These are phyloP conservation scores for Hyperopisus bebe DNA, from an alignment of 2,113 vertebrate species.

Conservation along the genomic window DNA sequence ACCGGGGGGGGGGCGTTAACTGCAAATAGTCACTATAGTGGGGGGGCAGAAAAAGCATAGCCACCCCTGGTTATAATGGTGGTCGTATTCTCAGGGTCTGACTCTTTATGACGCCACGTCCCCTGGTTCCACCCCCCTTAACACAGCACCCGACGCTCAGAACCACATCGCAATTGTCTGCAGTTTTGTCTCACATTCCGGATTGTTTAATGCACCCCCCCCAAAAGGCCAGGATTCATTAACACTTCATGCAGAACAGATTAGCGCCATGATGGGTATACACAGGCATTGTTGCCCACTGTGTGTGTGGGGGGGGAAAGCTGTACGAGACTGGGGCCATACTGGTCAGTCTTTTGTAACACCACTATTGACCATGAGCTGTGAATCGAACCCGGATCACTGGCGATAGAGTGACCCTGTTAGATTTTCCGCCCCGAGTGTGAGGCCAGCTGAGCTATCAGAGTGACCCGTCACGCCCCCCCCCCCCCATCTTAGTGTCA, in stretches of 20 bases:
- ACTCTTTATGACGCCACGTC: background rate
- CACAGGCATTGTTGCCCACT: background rate
- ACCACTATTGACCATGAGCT: background rate
- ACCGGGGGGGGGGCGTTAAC: background rate
- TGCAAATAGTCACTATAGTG: background rate
- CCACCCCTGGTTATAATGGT: background rate
- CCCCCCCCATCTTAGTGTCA: background rate
- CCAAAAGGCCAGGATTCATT: background rate
- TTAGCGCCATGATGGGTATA: background rate
- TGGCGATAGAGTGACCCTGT: background rate
- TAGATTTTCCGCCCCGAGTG: background rate
- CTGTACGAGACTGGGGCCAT: background rate
- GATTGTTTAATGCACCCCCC: background rate
- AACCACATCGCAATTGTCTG: background rate
- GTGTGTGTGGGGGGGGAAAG: background rate
- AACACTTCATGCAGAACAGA: conserved; percentile 24
- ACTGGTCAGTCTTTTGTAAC: background rate
- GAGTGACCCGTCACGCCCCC: background rate
- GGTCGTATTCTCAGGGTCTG: background rate
- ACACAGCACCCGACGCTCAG: background rate
- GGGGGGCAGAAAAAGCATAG: background rate
- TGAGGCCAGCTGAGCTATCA: background rate
- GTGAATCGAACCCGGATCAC: background rate
- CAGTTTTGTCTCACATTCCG: background rate
- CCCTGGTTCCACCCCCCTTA: background rate